Base-by-base conservation (phyloP, 1,140 invertebrate genomes). In the Ectropis grisescens region DNA sequence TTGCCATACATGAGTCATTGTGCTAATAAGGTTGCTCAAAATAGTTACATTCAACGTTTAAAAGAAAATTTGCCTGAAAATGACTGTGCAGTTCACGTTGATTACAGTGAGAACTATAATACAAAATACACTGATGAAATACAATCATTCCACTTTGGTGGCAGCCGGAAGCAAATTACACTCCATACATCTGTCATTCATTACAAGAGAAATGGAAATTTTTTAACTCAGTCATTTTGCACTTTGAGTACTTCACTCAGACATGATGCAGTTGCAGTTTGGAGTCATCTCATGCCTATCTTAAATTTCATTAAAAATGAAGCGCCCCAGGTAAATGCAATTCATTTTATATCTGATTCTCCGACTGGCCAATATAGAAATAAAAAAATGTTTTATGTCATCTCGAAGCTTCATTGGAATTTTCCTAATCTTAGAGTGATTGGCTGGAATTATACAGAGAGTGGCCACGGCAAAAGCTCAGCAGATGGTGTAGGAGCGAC, bases 81-180 rank as follows among this genome's bases (percentile, higher is more conserved):
- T n/a, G 54, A 62, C 13, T 44, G 26, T 14, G 6, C 64, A 8
- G 48, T 54, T 11, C 46, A 48, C 16, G 37, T 48, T 13, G 50
- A 48, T 23, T 45, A 46, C 37, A 36, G 34, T 39, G 62, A 67
- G 48, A 72, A 67, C 50, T 64, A 58, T 44, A 45, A 27, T n/a
- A 41, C 50, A 8, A 59, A 65, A 45, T 68, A 62, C 28, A 22
- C 28, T 26, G 5, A 56, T 42, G 48, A 64, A 64, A 52, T 68
- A n/a, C 57, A 67, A 40, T 32, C 53, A 0, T 51, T 51, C 34
- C 55, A 72, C 56, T 76, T 72, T 42, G 62, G 64, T 9, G 58
- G 54, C 10, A 61, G 56, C 1, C 29, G 58, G 6, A 38, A 32
- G 8, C 62, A 72, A 41, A 26, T 66, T 7, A 51, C 52, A 29